phyloP scores from a whole-genome alignment of 92 coral and sea anemone species.

The Phenganax stokvisi region DNA sequence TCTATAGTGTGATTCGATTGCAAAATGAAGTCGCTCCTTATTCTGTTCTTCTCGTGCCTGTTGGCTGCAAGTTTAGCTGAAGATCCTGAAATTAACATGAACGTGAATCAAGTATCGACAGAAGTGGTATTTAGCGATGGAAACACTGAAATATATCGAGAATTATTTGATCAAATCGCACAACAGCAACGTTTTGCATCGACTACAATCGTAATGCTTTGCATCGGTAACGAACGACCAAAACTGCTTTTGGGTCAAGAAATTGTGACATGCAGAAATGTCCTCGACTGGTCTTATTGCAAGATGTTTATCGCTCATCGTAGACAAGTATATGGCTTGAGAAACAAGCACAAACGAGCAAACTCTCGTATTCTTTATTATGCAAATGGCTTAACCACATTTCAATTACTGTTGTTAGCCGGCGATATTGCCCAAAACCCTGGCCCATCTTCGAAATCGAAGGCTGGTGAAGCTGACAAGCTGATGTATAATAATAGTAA shows the following conservation, averaged over 20 bases:
- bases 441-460: slow-evolving; percentile 2
- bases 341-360: slow-evolving; percentile 1
- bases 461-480: neutral
- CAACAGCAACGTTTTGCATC: slow-evolving; percentile 4
- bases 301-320: neutral
- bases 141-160: neutral
- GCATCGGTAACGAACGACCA: neutral
- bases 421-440: neutral
- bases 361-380: slow-evolving; percentile 1
- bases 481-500: neutral
- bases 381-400: neutral
- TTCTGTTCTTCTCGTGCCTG: too few relatives aligned
- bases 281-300: neutral
- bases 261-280: neutral
- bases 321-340: neutral
- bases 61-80: too few relatives aligned
- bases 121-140: neutral
- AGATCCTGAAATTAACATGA: too few relatives aligned
- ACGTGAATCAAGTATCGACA: neutral
- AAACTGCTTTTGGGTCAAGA: neutral
- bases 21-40: too few relatives aligned
- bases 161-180: neutral
- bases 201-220: neutral
- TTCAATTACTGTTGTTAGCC: neutral
- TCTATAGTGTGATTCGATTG: too few relatives aligned